phyloP scores from a whole-genome alignment of 2,797 vertebrate genomes.

The Melanotaenia maccullochi region DNA sequence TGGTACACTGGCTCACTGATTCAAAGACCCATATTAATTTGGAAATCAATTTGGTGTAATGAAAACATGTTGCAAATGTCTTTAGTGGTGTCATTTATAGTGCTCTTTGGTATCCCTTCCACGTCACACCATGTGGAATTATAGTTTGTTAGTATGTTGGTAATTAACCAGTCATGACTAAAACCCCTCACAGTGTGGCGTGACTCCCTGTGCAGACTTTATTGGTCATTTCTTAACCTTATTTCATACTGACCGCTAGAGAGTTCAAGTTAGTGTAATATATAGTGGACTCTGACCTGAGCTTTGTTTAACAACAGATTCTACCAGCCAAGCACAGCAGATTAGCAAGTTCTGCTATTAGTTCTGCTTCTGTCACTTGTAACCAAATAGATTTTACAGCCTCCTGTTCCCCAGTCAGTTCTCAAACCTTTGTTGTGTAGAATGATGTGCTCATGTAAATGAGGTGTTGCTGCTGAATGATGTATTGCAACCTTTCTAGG shows the following conservation, averaged over 20 bases:
- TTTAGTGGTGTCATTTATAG: neutral
- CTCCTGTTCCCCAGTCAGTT: neutral
- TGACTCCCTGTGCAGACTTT: neutral
- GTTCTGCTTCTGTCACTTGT: neutral
- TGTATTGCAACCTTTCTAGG: slow-evolving; percentile 68
- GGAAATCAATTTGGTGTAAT: slow-evolving; percentile 23
- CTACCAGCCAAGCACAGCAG: slow-evolving; percentile 1
- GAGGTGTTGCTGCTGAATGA: slow-evolving; percentile 53
- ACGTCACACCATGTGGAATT: neutral
- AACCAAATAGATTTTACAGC: neutral
- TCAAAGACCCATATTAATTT: slow-evolving; percentile 8
- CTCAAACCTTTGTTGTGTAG: neutral
- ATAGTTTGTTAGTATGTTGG: neutral
- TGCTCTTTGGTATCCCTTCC: neutral
- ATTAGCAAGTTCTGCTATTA: neutral
- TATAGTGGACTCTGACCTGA: neutral
- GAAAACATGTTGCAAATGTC: slow-evolving; percentile 11
- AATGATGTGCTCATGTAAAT: slow-evolving; percentile 6
- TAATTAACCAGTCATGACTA: slow-evolving; percentile 17
- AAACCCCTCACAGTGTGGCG: neutral
- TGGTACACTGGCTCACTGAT: slow-evolving; percentile 21
- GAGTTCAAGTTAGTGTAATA: slow-evolving; percentile 1
- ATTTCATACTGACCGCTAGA: slow-evolving; percentile 1
- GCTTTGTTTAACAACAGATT: neutral
- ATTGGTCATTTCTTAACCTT: neutral